Base-by-base conservation (phyloP, 53 echinoderm and acorn worm genomes). In the Echinarachnius parma region DNA sequence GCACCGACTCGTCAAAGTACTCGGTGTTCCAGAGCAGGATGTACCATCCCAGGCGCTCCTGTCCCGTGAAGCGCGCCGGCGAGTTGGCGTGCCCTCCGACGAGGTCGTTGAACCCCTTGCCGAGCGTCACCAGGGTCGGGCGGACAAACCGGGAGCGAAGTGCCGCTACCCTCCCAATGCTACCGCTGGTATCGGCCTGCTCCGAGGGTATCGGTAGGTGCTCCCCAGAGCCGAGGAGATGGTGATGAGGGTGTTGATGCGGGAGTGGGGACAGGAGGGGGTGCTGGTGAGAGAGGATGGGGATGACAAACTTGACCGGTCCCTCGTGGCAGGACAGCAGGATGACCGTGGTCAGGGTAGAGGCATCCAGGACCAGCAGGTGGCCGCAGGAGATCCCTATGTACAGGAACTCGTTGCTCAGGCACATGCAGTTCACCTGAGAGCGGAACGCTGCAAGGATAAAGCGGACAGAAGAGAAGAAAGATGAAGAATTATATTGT, bases 291-390 rank as follows among this genome's bases (percentile, higher is more conserved):
- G 78, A 64, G 2, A 48, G 64, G 9, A 92, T 55, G 15, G 91
- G 83, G 25, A 98, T 48, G 75, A 88, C 78, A 68, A 81, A 55
- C 44, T 86, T 78, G 72, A 98, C 80, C 24, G 91, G 91, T n/a
- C 90, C 91, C 36, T 91, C 85, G 29, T 98, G 98, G 57, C 98
- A 98, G 46, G 80, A 78, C 52, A 98, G 82, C 28, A 86, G 65
- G 29, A 82, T 82, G 74, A 85, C 69, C 5, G 88, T 80, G 8
- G 66, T 75, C 35, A 88, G 77, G 66, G 91, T 65, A 32, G 71
- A 37, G 1, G 91, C 77, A 34, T 98, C 88, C 21, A 88, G 85
- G 20, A 98, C 79, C 3, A 98, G 70, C 21, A 98, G 60, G 46
- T 75, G 86, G 1, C 98, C 98, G 8, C 86, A 88, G 7, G 82